Percentiles rank a stretch among this genome's conserved stretches.
phyloP scores from a whole-genome alignment of 2,113 vertebrate genomes.

The Heterotilapia buettikoferi region DNA sequence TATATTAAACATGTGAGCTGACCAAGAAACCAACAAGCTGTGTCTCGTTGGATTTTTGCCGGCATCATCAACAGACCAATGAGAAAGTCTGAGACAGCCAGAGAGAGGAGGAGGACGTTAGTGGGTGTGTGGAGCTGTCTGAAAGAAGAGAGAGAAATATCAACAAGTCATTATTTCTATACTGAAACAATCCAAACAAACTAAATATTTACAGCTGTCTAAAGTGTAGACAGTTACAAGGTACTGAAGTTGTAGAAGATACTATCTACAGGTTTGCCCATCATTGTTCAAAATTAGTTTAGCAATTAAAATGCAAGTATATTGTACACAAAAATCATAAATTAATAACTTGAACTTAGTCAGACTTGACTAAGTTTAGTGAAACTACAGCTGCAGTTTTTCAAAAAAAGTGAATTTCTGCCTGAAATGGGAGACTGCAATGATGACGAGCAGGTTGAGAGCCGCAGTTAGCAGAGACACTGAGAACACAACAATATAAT shows the following conservation, averaged over 20 bases:
- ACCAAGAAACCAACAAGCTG: slow-evolving; percentile 44
- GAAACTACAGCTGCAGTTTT: not conserved
- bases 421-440: not conserved
- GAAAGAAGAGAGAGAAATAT: not conserved
- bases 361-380: too few relatives aligned
- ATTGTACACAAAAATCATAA: too few relatives aligned
- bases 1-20: slow-evolving; percentile 4
- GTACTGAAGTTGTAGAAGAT: too few relatives aligned
- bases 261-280: too few relatives aligned
- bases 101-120: slow-evolving; percentile 46
- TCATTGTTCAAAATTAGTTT: too few relatives aligned
- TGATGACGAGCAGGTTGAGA: not conserved
- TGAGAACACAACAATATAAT: not conserved
- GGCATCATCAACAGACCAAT: slow-evolving; percentile 72
- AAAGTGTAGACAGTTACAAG: too few relatives aligned
- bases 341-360: too few relatives aligned
- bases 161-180: too few relatives aligned
- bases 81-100: slow-evolving; percentile 47
- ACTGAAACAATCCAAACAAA: too few relatives aligned
- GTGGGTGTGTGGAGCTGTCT: slow-evolving; percentile 55
- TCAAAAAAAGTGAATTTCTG: not conserved
- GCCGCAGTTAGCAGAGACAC: not conserved
- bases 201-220: too few relatives aligned
- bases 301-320: too few relatives aligned
- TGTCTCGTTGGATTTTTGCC: slow-evolving; percentile 41